Evolutionary conservation across 1,140 invertebrate species (phyloP).

Genomic region (Sarcophaga peregrina): DNA sequence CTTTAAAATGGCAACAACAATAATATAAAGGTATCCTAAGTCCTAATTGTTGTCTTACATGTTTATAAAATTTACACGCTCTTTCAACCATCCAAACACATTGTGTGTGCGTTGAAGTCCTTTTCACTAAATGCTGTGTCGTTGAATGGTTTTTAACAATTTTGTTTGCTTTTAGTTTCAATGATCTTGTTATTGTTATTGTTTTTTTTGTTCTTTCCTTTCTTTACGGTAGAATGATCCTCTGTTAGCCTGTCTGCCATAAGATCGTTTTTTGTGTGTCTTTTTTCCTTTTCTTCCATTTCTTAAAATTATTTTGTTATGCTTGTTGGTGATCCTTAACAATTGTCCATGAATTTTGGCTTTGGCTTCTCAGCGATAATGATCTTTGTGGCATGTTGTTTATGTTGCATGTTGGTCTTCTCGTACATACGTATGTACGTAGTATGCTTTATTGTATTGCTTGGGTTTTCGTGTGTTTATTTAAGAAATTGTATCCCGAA

Average conservation of each 20-base stretch:
- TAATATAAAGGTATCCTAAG: neutral
- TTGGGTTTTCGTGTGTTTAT: neutral
- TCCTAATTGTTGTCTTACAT: conserved; percentile 32
- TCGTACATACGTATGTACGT: too few species aligned
- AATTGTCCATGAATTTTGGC: neutral
- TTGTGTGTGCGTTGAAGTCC: neutral
- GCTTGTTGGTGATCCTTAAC: conserved; percentile 25
- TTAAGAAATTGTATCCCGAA: neutral
- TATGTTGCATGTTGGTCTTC: conserved; percentile 18
- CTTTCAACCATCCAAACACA: conserved; percentile 1
- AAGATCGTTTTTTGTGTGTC: neutral
- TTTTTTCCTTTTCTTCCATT: neutral
- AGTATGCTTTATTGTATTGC: conserved; percentile 12
- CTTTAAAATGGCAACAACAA: too few species aligned
- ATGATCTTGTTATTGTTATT: neutral
- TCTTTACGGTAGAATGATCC: conserved; percentile 5
- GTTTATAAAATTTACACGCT: conserved; percentile 35
- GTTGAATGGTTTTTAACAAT: neutral
- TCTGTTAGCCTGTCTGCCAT: neutral
- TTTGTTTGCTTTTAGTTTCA: conserved; percentile 26
- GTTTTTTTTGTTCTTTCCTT: neutral
- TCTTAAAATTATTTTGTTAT: conserved; percentile 42
- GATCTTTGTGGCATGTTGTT: conserved; percentile 10
- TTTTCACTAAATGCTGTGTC: conserved; percentile 13
- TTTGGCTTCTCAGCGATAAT: conserved; percentile 29